Evolutionary conservation across 30 jellyfish, hydroid and myxozoan genomes (phyloP).

Genomic region (Turritopsis dohrnii): DNA sequence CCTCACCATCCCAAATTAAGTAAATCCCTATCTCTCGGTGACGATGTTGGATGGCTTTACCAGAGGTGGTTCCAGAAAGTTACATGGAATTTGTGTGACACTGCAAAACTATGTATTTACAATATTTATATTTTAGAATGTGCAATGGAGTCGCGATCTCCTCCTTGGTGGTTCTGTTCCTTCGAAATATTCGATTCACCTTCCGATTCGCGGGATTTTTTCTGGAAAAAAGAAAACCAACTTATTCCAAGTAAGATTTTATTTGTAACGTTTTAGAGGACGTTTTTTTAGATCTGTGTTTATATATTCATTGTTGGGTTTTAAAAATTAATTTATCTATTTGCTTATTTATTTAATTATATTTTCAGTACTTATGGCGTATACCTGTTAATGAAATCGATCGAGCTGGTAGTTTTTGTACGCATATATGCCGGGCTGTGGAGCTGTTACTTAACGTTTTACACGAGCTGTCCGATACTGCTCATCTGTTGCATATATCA

Average conservation of each 20-base stretch:
- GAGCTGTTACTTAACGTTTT: slow-evolving; percentile 72
- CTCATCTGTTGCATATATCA: slow-evolving; percentile 57
- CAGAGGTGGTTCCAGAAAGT: too few relatives aligned
- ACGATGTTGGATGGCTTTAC: too few relatives aligned
- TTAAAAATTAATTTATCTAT: not conserved
- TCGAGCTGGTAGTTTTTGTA: slow-evolving; percentile 90
- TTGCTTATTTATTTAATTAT: not conserved
- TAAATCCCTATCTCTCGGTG: too few relatives aligned
- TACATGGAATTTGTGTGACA: too few relatives aligned
- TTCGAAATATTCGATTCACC: slow-evolving; percentile 4
- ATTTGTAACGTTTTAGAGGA: not conserved
- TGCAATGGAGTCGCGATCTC: slow-evolving; percentile 53
- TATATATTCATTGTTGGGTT: too few relatives aligned
- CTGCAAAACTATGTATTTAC: too few relatives aligned
- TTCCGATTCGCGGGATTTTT: slow-evolving; percentile 77
- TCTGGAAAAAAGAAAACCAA: slow-evolving; percentile 79
- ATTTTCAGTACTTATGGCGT: slow-evolving; percentile 77
- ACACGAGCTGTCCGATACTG: slow-evolving; percentile 61
- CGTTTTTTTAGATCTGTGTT: too few relatives aligned
- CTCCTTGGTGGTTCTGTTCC: slow-evolving; percentile 49
- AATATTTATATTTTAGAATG: slow-evolving; percentile 40
- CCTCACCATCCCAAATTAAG: too few relatives aligned
- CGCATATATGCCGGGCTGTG: slow-evolving; percentile 78
- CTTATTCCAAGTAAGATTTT: slow-evolving; percentile 57
- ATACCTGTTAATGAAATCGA: slow-evolving; percentile 91